Conservation (phyloP, 2,797 vertebrate species). For the Silurus lanzhouensis region DNA sequence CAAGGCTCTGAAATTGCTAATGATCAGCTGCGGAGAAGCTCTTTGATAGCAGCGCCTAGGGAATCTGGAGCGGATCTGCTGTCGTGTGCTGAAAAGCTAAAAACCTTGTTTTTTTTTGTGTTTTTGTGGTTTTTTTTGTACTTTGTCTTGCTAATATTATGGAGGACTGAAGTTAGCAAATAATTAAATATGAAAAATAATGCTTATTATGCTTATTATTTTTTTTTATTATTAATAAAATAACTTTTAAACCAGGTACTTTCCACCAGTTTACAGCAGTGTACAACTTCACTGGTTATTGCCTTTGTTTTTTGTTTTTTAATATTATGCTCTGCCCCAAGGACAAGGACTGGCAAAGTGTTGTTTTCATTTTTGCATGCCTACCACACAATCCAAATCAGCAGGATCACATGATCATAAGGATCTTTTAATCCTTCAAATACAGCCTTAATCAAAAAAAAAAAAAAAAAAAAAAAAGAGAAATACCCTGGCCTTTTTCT, state of each 20-base stretch:
- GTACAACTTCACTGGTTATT: not conserved
- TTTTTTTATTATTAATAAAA: not conserved
- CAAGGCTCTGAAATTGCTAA: slow-evolving; percentile 72
- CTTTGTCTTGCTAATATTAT: slow-evolving; percentile 47
- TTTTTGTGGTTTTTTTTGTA: too few species aligned
- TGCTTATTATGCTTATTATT: not conserved
- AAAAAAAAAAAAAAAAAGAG: not conserved
- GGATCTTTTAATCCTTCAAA: slow-evolving; percentile 78
- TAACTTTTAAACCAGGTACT: too few species aligned
- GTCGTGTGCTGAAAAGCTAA: slow-evolving; percentile 45
- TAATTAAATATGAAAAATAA: slow-evolving; percentile 22
- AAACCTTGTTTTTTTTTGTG: slow-evolving; percentile 40
- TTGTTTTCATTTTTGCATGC: slow-evolving; percentile 35
- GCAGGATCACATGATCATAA: slow-evolving; percentile 77
- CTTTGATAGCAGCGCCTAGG: slow-evolving; percentile 58
- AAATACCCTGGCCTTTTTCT: not conserved
- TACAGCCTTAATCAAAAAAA: slow-evolving; percentile 71
- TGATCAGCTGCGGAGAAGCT: slow-evolving; percentile 67
- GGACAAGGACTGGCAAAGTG: slow-evolving; percentile 62
- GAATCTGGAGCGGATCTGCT: slow-evolving; percentile 52
- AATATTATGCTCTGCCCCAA: slow-evolving; percentile 56
- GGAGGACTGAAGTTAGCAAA: slow-evolving; percentile 11
- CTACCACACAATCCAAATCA: slow-evolving; percentile 72
- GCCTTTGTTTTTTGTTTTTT: slow-evolving; percentile 50
- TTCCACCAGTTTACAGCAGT: not conserved